Evolutionary conservation across 1,140 invertebrate genomes (phyloP).

Genomic region (Drosophila willistoni): DNA sequence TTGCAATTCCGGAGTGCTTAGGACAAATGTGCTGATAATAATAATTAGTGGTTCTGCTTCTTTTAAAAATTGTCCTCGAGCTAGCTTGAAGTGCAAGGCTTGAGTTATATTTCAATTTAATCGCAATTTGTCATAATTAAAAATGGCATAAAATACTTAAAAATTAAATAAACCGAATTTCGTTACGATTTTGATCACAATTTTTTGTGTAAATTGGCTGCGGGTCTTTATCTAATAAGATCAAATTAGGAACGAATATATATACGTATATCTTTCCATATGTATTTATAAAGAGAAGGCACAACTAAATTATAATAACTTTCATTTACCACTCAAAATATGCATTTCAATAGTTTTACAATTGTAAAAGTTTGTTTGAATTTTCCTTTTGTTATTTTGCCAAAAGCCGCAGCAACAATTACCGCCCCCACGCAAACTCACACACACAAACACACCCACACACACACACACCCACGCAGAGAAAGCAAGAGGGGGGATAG

Average conservation of each 20-base stretch:
- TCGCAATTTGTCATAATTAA: too few species aligned
- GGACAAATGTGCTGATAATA: too few species aligned
- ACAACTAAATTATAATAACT: constrained; percentile 52
- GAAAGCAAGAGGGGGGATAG: background rate
- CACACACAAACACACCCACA: background rate
- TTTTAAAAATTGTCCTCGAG: too few species aligned
- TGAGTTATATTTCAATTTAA: too few species aligned
- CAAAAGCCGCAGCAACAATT: constrained; percentile 39
- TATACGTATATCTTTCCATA: background rate
- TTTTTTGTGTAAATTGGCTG: too few species aligned
- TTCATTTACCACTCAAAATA: constrained; percentile 27
- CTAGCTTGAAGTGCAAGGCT: too few species aligned
- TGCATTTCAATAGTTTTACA: constrained; percentile 39
- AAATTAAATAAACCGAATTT: too few species aligned
- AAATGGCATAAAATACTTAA: too few species aligned
- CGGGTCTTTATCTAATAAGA: too few species aligned
- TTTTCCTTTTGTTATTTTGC: constrained; percentile 16
- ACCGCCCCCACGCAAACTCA: constrained; percentile 14
- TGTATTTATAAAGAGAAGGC: background rate
- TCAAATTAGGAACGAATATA: background rate
- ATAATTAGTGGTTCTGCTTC: too few species aligned
- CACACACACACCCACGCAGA: background rate
- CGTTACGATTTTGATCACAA: too few species aligned
- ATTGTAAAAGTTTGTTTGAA: constrained; percentile 8
- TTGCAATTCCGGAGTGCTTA: too few species aligned